These are phyloP conservation scores for Calameuta pallipes DNA, from an alignment of 2,888 invertebrate genomes.

Conservation along the genomic window DNA sequence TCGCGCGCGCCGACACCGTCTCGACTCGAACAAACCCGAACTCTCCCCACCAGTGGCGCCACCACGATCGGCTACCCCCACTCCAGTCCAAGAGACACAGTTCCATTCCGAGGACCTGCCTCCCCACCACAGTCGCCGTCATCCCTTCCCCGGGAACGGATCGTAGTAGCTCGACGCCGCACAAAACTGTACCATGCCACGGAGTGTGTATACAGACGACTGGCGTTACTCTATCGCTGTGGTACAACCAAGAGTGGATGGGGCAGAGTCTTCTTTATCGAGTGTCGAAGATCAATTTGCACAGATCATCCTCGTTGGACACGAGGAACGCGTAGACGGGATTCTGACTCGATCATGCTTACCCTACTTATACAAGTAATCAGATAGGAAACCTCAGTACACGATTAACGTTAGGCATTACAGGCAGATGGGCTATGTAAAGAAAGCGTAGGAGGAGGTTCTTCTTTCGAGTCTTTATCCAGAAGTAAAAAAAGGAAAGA, in stretches of 20 bases:
- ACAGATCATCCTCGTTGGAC: background rate
- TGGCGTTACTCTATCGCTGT: background rate
- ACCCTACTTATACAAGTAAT: background rate
- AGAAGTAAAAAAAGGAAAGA: background rate
- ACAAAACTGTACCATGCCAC: background rate
- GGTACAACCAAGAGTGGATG: background rate
- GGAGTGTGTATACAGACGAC: background rate
- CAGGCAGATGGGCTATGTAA: background rate
- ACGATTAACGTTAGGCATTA: background rate
- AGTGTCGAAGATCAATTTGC: background rate
- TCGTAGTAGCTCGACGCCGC: background rate
- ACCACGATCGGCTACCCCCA: conserved; percentile 22
- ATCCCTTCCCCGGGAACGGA: conserved; percentile 15
- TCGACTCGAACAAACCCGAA: conserved; percentile 37
- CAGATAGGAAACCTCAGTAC: background rate
- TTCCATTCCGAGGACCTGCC: background rate
- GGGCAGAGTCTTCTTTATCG: background rate
- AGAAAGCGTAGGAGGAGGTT: background rate
- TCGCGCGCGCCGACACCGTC: conserved; percentile 56
- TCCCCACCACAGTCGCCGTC: conserved; percentile 28
- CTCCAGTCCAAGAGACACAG: conserved; percentile 3
- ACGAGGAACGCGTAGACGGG: background rate
- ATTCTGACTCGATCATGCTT: background rate
- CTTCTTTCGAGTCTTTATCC: background rate
- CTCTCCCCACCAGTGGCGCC: conserved; percentile 28